phyloP scores from a whole-genome alignment of 2,888 invertebrate genomes.

The Polyommatus icarus region DNA sequence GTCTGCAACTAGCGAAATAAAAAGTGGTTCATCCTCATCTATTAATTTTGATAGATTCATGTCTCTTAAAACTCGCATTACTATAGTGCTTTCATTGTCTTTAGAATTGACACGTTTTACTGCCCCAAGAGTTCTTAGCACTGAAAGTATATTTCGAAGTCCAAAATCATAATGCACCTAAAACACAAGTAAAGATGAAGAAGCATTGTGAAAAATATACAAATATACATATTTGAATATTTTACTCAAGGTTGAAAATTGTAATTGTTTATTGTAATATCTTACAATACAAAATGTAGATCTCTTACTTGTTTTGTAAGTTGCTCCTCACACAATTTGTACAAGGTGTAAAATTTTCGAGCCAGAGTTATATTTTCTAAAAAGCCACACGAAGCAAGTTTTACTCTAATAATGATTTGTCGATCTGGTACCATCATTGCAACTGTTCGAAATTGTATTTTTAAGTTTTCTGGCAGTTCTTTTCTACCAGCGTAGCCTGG shows the following conservation, averaged over 20 bases:
- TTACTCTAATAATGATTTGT: constrained; percentile 97
- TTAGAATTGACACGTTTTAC: constrained; percentile 94
- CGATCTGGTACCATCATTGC: constrained; percentile 99
- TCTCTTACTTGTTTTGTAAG: constrained; percentile 92
- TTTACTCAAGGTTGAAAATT: no score
- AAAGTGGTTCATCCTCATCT: constrained; percentile 98
- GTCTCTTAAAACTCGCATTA: constrained; percentile 97
- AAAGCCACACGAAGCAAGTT: constrained; percentile 97
- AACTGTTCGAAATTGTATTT: constrained; percentile 98
- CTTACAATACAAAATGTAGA: neutral
- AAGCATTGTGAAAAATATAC: neutral
- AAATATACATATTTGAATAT: no score
- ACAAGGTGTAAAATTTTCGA: constrained; percentile 96
- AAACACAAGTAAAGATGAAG: constrained; percentile 8
- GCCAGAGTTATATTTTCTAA: constrained; percentile 96
- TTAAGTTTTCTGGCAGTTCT: constrained; percentile 97
- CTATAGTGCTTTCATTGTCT: constrained; percentile 96
- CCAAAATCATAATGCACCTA: constrained; percentile 99
- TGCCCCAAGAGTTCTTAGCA: constrained; percentile 94
- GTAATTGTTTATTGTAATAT: neutral
- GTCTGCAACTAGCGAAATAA: constrained; percentile 96
- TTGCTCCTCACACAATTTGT: constrained; percentile 98
- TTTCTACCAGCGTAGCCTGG: constrained; percentile 98
- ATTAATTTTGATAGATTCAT: constrained; percentile 99
- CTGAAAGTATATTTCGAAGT: constrained; percentile 95